Conservation (phyloP, 1,140 invertebrate species). For the Helicoverpa armigera region DNA sequence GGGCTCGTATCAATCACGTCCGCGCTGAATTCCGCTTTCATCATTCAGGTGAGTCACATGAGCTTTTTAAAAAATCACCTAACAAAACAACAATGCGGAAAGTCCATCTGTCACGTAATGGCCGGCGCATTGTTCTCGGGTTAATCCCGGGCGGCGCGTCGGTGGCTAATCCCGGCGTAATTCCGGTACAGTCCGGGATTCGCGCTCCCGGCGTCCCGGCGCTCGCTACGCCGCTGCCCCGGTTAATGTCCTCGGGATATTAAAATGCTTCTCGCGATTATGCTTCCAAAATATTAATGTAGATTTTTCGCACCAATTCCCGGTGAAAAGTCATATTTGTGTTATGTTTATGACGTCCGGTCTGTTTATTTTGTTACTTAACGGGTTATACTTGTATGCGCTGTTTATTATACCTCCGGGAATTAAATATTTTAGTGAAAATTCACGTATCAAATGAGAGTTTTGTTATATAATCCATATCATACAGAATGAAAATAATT, state of each 20-base stretch:
- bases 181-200: slow-evolving; percentile 63
- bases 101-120: slow-evolving; percentile 62
- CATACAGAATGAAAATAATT: too few relatives aligned
- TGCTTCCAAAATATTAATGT: slow-evolving; percentile 48
- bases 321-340: slow-evolving; percentile 38
- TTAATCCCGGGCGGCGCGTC: slow-evolving; percentile 64
- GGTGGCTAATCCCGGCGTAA: slow-evolving; percentile 71
- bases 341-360: slow-evolving; percentile 32
- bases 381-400: neutral
- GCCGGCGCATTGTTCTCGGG: slow-evolving; percentile 67
- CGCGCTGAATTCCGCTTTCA: slow-evolving; percentile 35
- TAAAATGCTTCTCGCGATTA: slow-evolving; percentile 51
- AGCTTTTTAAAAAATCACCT: slow-evolving; percentile 38
- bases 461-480: too few relatives aligned
- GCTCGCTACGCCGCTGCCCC: slow-evolving; percentile 43
- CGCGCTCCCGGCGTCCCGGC: slow-evolving; percentile 36
- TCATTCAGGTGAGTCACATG: slow-evolving; percentile 36
- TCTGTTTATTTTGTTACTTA: slow-evolving; percentile 31
- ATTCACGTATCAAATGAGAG: neutral
- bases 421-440: neutral
- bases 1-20: slow-evolving; percentile 24
- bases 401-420: neutral
- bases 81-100: slow-evolving; percentile 47
- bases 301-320: slow-evolving; percentile 39
- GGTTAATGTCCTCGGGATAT: slow-evolving; percentile 64